These are phyloP conservation scores for Neostethus bicornis DNA, from an alignment of 2,797 vertebrate genomes.

Conservation along the genomic window DNA sequence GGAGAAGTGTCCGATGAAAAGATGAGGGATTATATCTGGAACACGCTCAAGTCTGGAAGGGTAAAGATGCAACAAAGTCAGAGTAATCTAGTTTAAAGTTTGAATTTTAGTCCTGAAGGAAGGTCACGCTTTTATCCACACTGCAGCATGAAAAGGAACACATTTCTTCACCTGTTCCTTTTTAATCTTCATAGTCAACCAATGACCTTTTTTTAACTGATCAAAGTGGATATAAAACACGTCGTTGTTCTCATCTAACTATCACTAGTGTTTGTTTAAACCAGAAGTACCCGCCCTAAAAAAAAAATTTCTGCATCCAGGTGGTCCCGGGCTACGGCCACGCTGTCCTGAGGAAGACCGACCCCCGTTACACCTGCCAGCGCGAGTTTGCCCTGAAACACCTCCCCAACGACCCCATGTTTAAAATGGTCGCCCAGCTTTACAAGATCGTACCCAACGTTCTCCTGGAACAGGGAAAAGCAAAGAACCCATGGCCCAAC, in stretches of 20 bases:
- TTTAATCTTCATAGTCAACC: neutral
- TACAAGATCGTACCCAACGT: constrained; percentile 98
- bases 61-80: constrained; percentile 70
- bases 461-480: constrained; percentile 96
- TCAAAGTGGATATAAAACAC: no score
- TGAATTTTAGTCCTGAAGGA: neutral
- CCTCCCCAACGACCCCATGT: constrained; percentile 93
- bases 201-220: no score
- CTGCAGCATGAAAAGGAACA: neutral
- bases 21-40: constrained; percentile 97
- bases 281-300: no score
- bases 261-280: no score
- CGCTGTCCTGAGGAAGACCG: constrained; percentile 94
- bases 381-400: constrained; percentile 96
- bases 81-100: neutral
- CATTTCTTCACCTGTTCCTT: neutral
- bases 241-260: no score
- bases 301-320: constrained; percentile 75
- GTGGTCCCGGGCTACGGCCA: constrained; percentile 96
- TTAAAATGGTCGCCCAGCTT: constrained; percentile 93
- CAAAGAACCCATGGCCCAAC: constrained; percentile 99
- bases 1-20: constrained; percentile 93
- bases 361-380: constrained; percentile 95
- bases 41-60: constrained; percentile 96
- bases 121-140: neutral